Percentiles rank a stretch among this genome's conserved stretches.
Evolutionary conservation across 2,797 vertebrate genomes (phyloP).

Genomic region (Coccyzus lansbergi): DNA sequence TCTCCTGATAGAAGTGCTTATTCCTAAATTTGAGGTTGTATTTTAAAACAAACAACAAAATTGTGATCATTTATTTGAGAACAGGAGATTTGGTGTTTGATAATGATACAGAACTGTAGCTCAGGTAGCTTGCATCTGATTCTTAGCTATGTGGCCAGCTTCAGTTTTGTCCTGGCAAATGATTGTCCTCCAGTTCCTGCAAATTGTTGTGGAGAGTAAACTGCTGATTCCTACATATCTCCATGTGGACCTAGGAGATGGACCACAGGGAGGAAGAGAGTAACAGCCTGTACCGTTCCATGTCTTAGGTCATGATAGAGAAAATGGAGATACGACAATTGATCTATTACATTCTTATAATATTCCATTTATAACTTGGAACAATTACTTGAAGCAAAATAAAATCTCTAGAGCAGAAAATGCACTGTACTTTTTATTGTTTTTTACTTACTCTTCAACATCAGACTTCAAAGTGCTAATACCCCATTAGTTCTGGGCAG

Average conservation of each 20-base stretch:
- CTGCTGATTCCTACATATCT: background rate
- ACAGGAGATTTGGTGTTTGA: background rate
- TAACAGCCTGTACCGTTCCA: background rate
- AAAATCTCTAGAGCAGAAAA: background rate
- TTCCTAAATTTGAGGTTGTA: background rate
- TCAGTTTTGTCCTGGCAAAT: background rate
- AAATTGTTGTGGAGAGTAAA: background rate
- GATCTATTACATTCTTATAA: background rate
- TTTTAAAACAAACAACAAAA: background rate
- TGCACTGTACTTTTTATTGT: background rate
- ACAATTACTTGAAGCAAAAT: background rate
- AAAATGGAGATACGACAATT: background rate
- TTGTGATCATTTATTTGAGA: background rate
- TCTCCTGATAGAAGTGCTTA: background rate
- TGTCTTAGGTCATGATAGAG: background rate
- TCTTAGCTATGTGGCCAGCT: background rate
- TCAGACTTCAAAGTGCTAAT: background rate
- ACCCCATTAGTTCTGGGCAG: background rate
- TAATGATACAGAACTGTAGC: background rate
- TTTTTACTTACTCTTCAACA: background rate
- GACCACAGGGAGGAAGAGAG: background rate
- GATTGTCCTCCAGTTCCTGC: background rate
- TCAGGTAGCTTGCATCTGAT: background rate
- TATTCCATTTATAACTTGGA: background rate
- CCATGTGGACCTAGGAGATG: background rate